These are phyloP conservation scores for Lithophane socia DNA, from an alignment of 2,888 invertebrate species.

Conservation along the genomic window DNA sequence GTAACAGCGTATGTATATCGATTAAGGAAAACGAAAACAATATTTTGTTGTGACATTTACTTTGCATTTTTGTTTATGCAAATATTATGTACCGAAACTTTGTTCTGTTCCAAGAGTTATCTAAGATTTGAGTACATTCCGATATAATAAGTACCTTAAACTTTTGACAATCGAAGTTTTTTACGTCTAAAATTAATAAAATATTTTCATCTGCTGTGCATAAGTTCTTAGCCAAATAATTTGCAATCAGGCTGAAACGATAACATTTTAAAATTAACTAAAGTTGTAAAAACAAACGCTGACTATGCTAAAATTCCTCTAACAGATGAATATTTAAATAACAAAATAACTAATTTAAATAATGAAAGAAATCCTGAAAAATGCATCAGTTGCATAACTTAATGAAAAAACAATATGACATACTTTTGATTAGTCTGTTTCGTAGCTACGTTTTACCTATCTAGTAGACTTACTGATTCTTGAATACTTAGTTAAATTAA, in stretches of 20 bases:
- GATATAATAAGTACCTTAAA: neutral
- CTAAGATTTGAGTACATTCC: neutral
- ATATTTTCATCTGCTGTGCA: neutral
- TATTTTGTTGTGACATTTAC: neutral
- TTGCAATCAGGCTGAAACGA: neutral
- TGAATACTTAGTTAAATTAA: neutral
- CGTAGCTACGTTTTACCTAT: neutral
- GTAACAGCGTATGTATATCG: constrained; percentile 43
- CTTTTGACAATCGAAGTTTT: neutral
- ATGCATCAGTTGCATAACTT: too few relatives aligned
- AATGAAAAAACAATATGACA: neutral
- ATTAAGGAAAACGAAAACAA: constrained; percentile 44
- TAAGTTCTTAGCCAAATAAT: neutral
- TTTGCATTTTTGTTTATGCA: constrained; percentile 5
- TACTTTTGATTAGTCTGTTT: neutral
- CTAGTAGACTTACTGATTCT: neutral
- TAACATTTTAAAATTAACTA: neutral
- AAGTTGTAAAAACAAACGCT: neutral
- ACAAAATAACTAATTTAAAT: neutral
- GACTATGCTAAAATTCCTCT: neutral
- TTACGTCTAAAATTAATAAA: neutral
- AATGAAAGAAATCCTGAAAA: neutral
- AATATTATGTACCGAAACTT: constrained; percentile 9
- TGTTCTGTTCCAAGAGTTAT: neutral
- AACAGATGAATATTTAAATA: neutral